Conservation (phyloP, 2,113 vertebrate species). For the Pandion haliaetus region DNA sequence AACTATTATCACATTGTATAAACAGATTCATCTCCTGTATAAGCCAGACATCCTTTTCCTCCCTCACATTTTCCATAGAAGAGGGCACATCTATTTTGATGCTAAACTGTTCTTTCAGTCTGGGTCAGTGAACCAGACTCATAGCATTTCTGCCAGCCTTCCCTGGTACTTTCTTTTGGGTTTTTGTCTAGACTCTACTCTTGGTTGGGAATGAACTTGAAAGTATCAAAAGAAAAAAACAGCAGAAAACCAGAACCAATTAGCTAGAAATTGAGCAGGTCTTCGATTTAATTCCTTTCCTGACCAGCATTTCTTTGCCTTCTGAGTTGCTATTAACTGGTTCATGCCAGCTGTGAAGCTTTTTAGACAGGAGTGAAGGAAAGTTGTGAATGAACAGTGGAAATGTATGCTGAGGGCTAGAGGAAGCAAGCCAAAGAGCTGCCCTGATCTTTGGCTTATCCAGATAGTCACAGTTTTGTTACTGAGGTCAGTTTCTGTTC, state of each 20-base stretch:
- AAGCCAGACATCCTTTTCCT: background rate
- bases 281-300: background rate
- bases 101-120: background rate
- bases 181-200: background rate
- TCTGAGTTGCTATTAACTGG: background rate
- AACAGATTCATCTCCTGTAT: background rate
- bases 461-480: background rate
- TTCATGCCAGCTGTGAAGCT: background rate
- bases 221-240: background rate
- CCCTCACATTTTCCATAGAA: background rate
- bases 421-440: background rate
- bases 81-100: background rate
- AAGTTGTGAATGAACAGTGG: background rate
- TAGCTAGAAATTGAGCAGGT: background rate
- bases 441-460: background rate
- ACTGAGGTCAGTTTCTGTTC: background rate
- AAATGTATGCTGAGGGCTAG: background rate
- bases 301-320: background rate
- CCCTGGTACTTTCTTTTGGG: background rate
- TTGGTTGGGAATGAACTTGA: background rate
- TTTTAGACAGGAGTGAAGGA: background rate
- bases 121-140: background rate
- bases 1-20: background rate
- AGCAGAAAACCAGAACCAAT: background rate
- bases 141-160: background rate